Conservation (phyloP, 1,140 invertebrate species). For the Drosophila subpulchrella region DNA sequence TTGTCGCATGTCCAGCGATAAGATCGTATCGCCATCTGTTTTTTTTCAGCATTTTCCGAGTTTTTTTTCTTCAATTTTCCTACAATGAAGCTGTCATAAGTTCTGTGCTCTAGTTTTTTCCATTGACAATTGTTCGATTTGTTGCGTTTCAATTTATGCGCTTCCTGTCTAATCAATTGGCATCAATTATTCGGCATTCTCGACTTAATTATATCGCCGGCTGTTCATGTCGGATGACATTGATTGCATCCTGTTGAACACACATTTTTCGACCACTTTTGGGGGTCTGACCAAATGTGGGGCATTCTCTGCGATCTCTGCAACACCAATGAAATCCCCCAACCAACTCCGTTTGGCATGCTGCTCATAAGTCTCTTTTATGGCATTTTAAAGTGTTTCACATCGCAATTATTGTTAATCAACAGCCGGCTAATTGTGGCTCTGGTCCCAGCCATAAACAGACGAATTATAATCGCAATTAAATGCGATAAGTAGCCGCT, state of each 20-base stretch:
- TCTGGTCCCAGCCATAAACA: slow-evolving; percentile 24
- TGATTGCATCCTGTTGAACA: slow-evolving; percentile 57
- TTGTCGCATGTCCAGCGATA: slow-evolving; percentile 57
- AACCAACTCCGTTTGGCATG: not conserved
- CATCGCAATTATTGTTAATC: slow-evolving; percentile 58
- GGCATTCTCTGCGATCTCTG: slow-evolving; percentile 35
- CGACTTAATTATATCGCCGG: slow-evolving; percentile 29
- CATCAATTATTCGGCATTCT: slow-evolving; percentile 56
- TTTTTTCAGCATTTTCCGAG: not conserved
- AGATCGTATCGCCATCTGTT: slow-evolving; percentile 56
- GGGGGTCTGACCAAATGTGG: slow-evolving; percentile 48
- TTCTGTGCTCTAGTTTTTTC: slow-evolving; percentile 22
- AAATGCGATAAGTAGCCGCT: slow-evolving; percentile 50
- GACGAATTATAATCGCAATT: slow-evolving; percentile 64
- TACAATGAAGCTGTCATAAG: slow-evolving; percentile 38
- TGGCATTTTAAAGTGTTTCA: slow-evolving; percentile 57
- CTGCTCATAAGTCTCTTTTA: slow-evolving; percentile 53
- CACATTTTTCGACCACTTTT: slow-evolving; percentile 57
- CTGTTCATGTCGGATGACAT: slow-evolving; percentile 34
- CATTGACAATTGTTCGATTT: slow-evolving; percentile 15
- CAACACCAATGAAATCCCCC: slow-evolving; percentile 1
- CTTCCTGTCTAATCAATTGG: slow-evolving; percentile 69
- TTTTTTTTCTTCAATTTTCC: not conserved
- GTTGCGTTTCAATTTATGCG: slow-evolving; percentile 52
- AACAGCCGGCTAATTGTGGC: slow-evolving; percentile 45